Conservation (phyloP, 2,113 vertebrate genomes). For the Formicarius rufipectus region DNA sequence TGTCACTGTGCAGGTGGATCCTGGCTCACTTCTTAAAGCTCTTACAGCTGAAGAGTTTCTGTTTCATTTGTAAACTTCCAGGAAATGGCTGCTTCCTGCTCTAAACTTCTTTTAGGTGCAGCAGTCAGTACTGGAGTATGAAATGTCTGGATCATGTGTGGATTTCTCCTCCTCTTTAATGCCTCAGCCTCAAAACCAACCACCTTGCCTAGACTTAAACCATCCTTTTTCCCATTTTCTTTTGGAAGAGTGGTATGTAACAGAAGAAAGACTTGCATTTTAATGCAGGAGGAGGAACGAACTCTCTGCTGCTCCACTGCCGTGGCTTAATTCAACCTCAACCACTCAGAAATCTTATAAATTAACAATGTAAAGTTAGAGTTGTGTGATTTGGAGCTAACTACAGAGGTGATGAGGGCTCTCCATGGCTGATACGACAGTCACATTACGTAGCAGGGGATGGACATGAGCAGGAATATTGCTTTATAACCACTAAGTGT, state of each 20-base stretch:
- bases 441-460: no score
- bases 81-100: neutral
- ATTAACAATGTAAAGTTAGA: neutral
- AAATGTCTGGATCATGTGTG: neutral
- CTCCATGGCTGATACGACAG: rapidly evolving
- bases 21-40: neutral
- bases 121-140: neutral
- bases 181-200: neutral
- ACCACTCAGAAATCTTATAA: neutral
- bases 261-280: rapidly evolving
- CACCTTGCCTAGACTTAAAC: neutral
- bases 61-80: rapidly evolving
- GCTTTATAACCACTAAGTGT: neutral
- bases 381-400: neutral
- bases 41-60: neutral
- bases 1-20: rapidly evolving
- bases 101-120: neutral
- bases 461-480: neutral
- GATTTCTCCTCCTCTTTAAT: neutral
- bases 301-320: neutral
- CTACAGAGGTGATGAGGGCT: neutral
- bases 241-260: neutral
- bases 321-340: neutral
- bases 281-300: neutral
- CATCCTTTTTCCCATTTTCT: neutral